Conservation (phyloP, 2,113 vertebrate species). For the Phoenicopterus ruber region DNA sequence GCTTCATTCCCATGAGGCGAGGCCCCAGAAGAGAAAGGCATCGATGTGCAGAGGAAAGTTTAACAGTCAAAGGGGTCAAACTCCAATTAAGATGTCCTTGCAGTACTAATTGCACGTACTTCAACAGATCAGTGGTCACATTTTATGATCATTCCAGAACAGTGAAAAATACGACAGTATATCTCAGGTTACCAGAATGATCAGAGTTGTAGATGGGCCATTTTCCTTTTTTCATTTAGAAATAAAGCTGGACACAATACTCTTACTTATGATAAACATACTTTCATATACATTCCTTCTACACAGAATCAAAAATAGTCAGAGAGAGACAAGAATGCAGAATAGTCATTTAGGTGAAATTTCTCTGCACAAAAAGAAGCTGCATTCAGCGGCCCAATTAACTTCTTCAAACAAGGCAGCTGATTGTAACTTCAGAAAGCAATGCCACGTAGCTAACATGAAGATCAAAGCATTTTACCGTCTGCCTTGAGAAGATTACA, state of each 20-base stretch:
- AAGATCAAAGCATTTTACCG: background rate
- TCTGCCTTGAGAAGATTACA: background rate
- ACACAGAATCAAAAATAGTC: background rate
- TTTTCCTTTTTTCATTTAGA: background rate
- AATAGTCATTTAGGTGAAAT: background rate
- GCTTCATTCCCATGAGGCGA: background rate
- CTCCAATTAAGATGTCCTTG: background rate
- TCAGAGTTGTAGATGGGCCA: background rate
- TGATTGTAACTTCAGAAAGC: background rate
- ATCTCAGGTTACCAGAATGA: background rate
- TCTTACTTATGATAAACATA: background rate
- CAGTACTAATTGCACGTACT: background rate
- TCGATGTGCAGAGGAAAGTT: background rate
- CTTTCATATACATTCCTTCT: background rate
- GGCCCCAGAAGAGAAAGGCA: background rate
- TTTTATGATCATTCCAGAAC: background rate
- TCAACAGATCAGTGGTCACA: background rate
- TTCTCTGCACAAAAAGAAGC: background rate
- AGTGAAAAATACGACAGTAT: background rate
- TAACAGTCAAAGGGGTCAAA: background rate
- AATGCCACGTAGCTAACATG: background rate
- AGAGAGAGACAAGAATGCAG: background rate
- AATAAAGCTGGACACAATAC: background rate
- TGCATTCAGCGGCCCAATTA: background rate
- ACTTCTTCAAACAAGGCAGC: background rate